Base-by-base conservation (phyloP, 2,888 invertebrate genomes). In the Trissonchulus latispiculum region DNA sequence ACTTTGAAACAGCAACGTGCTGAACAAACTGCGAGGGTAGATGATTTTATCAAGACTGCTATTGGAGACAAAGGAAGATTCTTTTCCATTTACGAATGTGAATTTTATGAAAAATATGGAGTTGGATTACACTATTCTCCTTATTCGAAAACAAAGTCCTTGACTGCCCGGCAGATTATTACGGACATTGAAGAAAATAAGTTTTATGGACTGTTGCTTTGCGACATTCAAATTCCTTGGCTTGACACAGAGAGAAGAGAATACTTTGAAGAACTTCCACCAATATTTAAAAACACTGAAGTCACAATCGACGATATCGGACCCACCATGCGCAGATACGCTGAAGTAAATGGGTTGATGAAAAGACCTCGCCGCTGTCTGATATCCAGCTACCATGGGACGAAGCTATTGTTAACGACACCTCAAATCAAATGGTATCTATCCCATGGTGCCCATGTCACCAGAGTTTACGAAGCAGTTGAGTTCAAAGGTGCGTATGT, bases 271-370 rank as follows among this genome's bases (percentile, higher is more conserved):
- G 66, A 64, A 64, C 18, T 64, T 29, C 66, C 66, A 64, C 66
- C 66, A 64, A 64, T 64, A 18, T 64, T 64, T 64, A 64, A 64
- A 64, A 64, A 64, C 28, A 33, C 33, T 64, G 64, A 64, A 64
- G 28, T 64, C 8, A 15, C 64, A 18, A 28, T 28, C 64, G 18
- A 64, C 33, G 64, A 64, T 33, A 64, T 64, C 28, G 64, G 64
- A 28, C 15, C 8, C 8, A 28, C 29, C 8, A 64, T 64, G 64
- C 8, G 28, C 8, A 29, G 15, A 31, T 64, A 15, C 28, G 64
- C 64, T 15, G 64, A 64, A 33, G 28, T 18, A 3, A 28, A 64
- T n/a, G 28, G 28, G 8, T 15, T 64, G 31, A 3, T 64, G 8
- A 31, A 8, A 31, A 3, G 15, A 64, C 64, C 64, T 3, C 29